Conservation (phyloP, 2,797 vertebrate species). For the Delichon dasypus region DNA sequence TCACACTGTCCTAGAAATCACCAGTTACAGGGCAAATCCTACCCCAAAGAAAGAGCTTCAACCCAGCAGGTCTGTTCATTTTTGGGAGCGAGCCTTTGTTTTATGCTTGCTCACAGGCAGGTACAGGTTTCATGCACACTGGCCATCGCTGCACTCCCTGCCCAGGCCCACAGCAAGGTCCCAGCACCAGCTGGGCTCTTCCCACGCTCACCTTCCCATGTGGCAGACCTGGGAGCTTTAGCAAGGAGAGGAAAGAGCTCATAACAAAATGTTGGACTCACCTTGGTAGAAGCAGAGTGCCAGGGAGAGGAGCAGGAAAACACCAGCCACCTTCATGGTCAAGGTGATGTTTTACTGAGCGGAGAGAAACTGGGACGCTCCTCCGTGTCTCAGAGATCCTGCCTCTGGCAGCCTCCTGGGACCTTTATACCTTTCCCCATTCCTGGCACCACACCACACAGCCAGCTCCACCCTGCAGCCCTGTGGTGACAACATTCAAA, state of each 20-base stretch:
- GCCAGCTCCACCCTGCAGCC: background rate
- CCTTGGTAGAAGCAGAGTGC: slow-evolving; percentile 35
- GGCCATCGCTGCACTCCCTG: background rate
- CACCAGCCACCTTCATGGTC: slow-evolving; percentile 33
- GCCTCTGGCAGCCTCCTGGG: background rate
- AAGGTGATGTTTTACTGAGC: background rate
- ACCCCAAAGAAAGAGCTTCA: background rate
- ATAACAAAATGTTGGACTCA: background rate
- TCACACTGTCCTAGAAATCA: slow-evolving; percentile 1
- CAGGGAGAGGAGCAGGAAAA: slow-evolving; percentile 48
- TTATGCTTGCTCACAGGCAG: background rate
- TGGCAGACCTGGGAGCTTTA: background rate
- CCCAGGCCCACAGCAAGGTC: background rate
- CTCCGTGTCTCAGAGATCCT: background rate
- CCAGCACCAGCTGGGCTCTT: background rate
- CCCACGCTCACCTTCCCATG: background rate
- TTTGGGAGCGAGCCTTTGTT: background rate
- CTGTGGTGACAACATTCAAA: background rate
- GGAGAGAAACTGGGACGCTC: background rate
- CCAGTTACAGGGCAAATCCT: background rate
- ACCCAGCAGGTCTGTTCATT: background rate
- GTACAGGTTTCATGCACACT: accelerated
- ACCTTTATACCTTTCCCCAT: background rate
- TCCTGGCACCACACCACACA: background rate
- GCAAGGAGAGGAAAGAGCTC: background rate